These are phyloP conservation scores for Phyllotis vaccarum DNA, from an alignment of 2,797 vertebrate species.

Conservation along the genomic window DNA sequence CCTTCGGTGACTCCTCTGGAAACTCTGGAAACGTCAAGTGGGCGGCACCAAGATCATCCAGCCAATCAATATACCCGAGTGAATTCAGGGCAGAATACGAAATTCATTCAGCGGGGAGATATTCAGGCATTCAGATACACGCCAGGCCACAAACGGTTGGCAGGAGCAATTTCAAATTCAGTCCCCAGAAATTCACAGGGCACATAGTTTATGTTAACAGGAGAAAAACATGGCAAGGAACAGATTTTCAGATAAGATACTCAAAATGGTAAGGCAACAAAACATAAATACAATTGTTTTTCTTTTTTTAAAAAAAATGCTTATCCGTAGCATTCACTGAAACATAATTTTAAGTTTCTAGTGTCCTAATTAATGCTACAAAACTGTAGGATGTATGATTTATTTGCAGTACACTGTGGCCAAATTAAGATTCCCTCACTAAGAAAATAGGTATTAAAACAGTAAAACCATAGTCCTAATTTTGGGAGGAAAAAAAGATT, in stretches of 20 bases:
- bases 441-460: conserved; percentile 71
- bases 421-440: conserved; percentile 74
- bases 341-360: conserved; percentile 82
- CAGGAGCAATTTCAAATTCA: conserved; percentile 98
- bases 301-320: conserved; percentile 79
- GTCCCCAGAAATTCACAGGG: conserved; percentile 97
- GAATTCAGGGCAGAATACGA: conserved; percentile 95
- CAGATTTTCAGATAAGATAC: conserved; percentile 97
- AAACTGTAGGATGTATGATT: conserved; percentile 73
- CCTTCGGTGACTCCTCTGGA: conserved; percentile 95
- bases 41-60: conserved; percentile 92
- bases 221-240: conserved; percentile 98
- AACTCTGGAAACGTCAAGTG: conserved; percentile 95
- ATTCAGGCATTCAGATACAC: conserved; percentile 96
- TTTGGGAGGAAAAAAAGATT: conserved; percentile 41
- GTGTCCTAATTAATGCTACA: conserved; percentile 81
- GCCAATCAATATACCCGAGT: conserved; percentile 91
- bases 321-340: conserved; percentile 83
- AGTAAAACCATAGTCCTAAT: conserved; percentile 72
- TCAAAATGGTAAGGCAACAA: conserved; percentile 88
- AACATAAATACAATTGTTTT: conserved; percentile 87
- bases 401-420: conserved; percentile 72
- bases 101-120: conserved; percentile 96
- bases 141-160: conserved; percentile 95
- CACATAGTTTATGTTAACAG: conserved; percentile 97